Evolutionary conservation across 2,113 vertebrate genomes (phyloP), one percentile per base, ranked within the genome.

Genomic region (Pholis gunnellus): DNA sequence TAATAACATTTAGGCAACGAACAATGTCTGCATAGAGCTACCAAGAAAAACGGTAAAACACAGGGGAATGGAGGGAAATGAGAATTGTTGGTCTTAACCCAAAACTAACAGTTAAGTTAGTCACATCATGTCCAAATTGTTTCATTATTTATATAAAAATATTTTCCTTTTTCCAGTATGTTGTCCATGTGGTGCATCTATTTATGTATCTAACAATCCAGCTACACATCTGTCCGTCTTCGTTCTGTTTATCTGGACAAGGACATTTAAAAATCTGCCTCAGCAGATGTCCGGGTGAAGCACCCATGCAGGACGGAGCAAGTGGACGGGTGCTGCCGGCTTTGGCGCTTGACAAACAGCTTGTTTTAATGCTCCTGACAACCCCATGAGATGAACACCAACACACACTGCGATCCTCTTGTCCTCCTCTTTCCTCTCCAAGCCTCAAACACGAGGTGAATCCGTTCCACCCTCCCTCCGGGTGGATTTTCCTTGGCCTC

Each of bases 301-400:
- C 36, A 68, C 60, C 57, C 6, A 31, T 31, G n/a, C 61, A 69
- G 72, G 80, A 61, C 36, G 50, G 72, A 88, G 65, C 50, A 5
- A 72, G 71, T 40, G 52, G 61, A 72, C 6, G 67, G 75, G 54
- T 34, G 79, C 78, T 60, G 74, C 64, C 63, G 40, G 65, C 27
- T 74, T 66, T 83, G 80, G 86, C 81, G 76, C 87, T 88, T 87
- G 83, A 90, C 88, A 91, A 87, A 92, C 83, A 79, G 82, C 86
- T 87, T 86, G 89, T 89, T 88, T 88, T 82, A 92, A 91, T 67
- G 83, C 87, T 86, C 87, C 83, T 83, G 67, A 93, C 87, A 88
- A 75, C 61, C 77, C 72, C 18, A 77, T 71, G 79, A 87, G 87
- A 86, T 46, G 68, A 87, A 77, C 63, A 80, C 79, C 81, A 44